Evolutionary conservation across 2,888 invertebrate genomes (phyloP).

Genomic region (Thera obeliscata): DNA sequence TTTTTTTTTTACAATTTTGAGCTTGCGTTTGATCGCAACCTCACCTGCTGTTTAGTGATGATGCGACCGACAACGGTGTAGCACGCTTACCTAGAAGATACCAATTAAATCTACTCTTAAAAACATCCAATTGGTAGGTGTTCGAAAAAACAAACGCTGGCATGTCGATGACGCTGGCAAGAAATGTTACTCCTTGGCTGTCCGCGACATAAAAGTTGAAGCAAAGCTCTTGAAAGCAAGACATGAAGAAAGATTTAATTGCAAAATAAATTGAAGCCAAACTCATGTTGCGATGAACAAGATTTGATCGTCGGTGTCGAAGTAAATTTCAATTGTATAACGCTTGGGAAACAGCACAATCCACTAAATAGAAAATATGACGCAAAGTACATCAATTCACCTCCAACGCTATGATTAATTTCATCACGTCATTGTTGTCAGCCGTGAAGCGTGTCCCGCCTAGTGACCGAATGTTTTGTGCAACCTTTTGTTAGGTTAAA

Average conservation of each 20-base stretch:
- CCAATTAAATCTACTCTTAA: too few relatives aligned
- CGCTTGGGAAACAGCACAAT: conserved; percentile 45
- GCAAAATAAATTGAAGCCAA: conserved; percentile 13
- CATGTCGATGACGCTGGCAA: too few relatives aligned
- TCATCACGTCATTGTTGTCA: conserved; percentile 69
- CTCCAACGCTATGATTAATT: conserved; percentile 68
- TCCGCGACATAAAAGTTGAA: too few relatives aligned
- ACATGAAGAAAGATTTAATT: neutral
- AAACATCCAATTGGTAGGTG: too few relatives aligned
- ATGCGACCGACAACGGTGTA: too few relatives aligned
- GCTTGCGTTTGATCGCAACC: too few relatives aligned
- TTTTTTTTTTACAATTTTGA: too few relatives aligned
- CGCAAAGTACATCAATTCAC: conserved; percentile 52
- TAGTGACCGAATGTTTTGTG: conserved; percentile 67
- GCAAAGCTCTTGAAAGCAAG: neutral
- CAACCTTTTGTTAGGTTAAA: conserved; percentile 64
- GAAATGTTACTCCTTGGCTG: too few relatives aligned
- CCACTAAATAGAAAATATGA: conserved; percentile 50
- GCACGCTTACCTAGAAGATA: too few relatives aligned
- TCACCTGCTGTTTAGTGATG: too few relatives aligned
- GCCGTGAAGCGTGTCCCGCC: conserved; percentile 66
- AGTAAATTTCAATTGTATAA: conserved; percentile 49
- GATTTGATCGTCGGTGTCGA: conserved; percentile 27
- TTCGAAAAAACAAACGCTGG: too few relatives aligned
- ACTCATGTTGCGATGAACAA: conserved; percentile 33